phyloP scores from a whole-genome alignment of 1,140 invertebrate species.

The Zaprionus camerounensis region DNA sequence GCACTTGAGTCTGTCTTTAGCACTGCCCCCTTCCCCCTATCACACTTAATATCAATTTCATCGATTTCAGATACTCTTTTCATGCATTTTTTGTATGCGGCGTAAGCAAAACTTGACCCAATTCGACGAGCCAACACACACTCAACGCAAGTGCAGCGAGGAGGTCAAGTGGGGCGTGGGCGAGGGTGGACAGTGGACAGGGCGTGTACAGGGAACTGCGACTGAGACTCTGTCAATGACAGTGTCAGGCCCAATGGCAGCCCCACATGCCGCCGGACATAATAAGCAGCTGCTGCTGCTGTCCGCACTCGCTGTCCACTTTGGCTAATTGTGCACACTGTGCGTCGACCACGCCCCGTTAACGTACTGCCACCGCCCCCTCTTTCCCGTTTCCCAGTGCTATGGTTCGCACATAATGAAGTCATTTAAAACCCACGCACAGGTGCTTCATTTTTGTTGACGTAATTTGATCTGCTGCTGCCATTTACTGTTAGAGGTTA shows the following conservation, averaged over 20 bases:
- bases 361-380: neutral
- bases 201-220: neutral
- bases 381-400: neutral
- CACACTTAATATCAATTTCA: neutral
- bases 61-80: conserved; percentile 14
- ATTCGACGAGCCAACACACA: conserved; percentile 57
- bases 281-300: conserved; percentile 33
- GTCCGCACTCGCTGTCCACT: conserved; percentile 38
- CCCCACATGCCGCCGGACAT: conserved; percentile 37
- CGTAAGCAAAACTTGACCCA: conserved; percentile 71
- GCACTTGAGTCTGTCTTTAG: conserved; percentile 3
- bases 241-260: conserved; percentile 29
- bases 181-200: neutral
- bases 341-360: conserved; percentile 1
- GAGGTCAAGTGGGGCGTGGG: conserved; percentile 47
- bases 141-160: conserved; percentile 12
- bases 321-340: conserved; percentile 59
- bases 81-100: conserved; percentile 51
- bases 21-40: neutral
- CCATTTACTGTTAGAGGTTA: conserved; percentile 49
- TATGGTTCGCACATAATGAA: conserved; percentile 32
- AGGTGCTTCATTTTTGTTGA: conserved; percentile 72
- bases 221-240: conserved; percentile 31
- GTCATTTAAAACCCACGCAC: conserved; percentile 64
- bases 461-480: conserved; percentile 66